phyloP scores from a whole-genome alignment of 2,888 invertebrate genomes.

The Macrosiphum euphorbiae region DNA sequence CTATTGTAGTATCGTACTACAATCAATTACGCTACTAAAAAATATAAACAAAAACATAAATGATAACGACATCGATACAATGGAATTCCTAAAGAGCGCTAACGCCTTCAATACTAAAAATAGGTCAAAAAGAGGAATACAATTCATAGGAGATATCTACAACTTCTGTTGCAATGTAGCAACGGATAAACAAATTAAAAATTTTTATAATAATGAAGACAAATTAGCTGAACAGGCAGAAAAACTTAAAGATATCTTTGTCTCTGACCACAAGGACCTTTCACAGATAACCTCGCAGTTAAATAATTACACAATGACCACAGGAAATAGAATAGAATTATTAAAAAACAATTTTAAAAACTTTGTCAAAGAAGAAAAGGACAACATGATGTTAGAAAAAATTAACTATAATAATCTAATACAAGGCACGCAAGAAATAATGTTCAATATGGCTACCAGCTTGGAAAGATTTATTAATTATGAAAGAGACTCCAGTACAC shows the following conservation, averaged over 20 bases:
- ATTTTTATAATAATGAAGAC: conserved; percentile 4
- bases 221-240: neutral
- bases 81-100: neutral
- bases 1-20: neutral
- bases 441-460: neutral
- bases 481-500: neutral
- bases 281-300: too few relatives aligned
- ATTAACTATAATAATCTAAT: neutral
- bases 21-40: neutral
- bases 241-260: neutral
- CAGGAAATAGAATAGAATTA: too few relatives aligned
- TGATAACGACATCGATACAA: neutral
- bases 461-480: neutral
- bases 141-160: neutral
- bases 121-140: neutral
- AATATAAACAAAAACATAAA: neutral
- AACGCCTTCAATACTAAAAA: too few relatives aligned
- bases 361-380: too few relatives aligned
- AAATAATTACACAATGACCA: too few relatives aligned
- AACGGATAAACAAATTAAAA: conserved; percentile 25
- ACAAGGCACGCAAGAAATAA: neutral
- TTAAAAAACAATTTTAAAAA: too few relatives aligned
- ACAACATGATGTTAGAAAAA: too few relatives aligned
- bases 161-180: conserved; percentile 24
- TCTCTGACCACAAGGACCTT: neutral